Evolutionary conservation across 53 echinoderm and acorn worm species (phyloP).

Genomic region (Mesocentrotus franciscanus): DNA sequence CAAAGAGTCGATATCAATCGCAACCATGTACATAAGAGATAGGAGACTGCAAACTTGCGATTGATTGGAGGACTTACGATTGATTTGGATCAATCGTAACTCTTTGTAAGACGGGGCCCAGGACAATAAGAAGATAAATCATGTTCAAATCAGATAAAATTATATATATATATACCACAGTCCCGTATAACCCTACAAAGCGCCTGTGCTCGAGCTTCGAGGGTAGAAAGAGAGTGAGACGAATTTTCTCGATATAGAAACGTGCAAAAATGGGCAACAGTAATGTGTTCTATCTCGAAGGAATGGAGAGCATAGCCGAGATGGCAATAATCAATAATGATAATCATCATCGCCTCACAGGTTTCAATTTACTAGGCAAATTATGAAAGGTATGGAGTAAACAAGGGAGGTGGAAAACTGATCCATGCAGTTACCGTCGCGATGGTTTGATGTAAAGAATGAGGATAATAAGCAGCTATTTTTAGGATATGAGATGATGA

Average conservation of each 20-base stretch:
- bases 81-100: too few species aligned
- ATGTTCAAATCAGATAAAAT: too few species aligned
- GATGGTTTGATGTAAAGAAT: neutral
- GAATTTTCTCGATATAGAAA: neutral
- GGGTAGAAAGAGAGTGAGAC: neutral
- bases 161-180: neutral
- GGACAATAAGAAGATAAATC: too few species aligned
- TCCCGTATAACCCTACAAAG: neutral
- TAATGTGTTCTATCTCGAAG: neutral
- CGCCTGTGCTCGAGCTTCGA: neutral
- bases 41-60: too few species aligned
- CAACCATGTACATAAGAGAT: too few species aligned
- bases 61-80: too few species aligned
- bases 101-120: too few species aligned
- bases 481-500: constrained; percentile 17
- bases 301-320: neutral
- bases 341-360: constrained; percentile 1
- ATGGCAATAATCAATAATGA: neutral
- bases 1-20: too few species aligned
- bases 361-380: constrained; percentile 31
- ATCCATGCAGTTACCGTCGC: neutral
- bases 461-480: constrained; percentile 5
- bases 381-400: constrained; percentile 31
- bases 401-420: neutral
- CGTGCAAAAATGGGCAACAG: neutral